phyloP scores from a whole-genome alignment of 2,797 vertebrate species.

The Glyptemys insculpta region DNA sequence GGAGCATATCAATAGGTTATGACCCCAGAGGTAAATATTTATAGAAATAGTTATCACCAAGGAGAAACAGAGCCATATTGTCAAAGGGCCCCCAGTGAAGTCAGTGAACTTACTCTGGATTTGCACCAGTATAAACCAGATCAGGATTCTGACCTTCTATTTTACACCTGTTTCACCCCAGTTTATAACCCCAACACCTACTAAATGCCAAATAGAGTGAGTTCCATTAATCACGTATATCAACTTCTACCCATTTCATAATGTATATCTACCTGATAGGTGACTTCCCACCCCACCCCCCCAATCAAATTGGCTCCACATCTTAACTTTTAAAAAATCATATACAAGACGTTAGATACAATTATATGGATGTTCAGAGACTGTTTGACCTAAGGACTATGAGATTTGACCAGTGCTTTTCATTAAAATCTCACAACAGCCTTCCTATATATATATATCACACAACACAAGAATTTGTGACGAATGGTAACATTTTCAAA shows the following conservation, averaged over 20 bases:
- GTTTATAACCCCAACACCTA: background rate
- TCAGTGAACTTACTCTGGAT: background rate
- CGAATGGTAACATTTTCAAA: background rate
- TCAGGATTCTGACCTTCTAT: background rate
- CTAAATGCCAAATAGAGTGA: background rate
- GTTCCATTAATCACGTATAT: background rate
- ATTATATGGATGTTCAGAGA: background rate
- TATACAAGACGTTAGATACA: background rate
- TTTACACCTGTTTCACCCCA: background rate
- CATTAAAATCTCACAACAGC: background rate
- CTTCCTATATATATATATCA: background rate
- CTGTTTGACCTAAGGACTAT: background rate
- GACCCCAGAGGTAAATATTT: background rate
- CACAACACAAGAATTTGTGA: background rate
- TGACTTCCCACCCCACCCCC: background rate
- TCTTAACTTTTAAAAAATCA: background rate
- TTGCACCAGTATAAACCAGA: background rate
- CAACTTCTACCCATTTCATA: background rate
- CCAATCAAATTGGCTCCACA: background rate
- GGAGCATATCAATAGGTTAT: background rate
- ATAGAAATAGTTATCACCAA: background rate
- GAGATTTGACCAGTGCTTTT: fast-evolving
- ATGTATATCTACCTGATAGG: background rate
- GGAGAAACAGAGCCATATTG: background rate
- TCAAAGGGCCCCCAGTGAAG: background rate